Evolutionary conservation across 2,888 invertebrate species (phyloP), one percentile per base, ranked within the genome.

Genomic region (Sipha maydis): DNA sequence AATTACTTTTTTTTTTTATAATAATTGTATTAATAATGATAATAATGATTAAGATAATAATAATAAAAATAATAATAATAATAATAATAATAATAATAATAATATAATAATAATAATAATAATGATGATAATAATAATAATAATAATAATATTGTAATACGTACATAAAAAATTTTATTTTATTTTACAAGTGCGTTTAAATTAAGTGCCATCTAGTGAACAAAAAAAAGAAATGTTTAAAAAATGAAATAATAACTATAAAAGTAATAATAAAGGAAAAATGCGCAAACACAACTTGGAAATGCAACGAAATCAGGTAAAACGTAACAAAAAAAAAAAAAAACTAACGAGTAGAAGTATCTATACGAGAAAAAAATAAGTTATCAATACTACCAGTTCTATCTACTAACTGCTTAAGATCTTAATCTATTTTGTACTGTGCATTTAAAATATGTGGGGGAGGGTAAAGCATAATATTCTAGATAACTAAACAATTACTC

Each of bases 301-400:
- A 88, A 88, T 88, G 88, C 88, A 88, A 88, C 88, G 88, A 88
- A 88, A 88, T 88, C 88, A 88, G 88, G 88, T 82, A 88, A 88
- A 93, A 92, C 92, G 92, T 92, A 90, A 91, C 91, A 84, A 89
- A 89, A 89, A 82, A 79, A 88, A 80, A 67, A 41, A 71, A 54
- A n/a, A 61, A 80, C 69, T 79, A 86, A 86, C 71, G 34, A 79
- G 78, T 77, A 78, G 31, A 76, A 11, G 34, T 71, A 54, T 48
- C 75, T 61, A 88, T 21, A 86, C 79, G 25, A 80, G 31, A 75
- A 41, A 85, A 85, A 67, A 61, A 61, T 56, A 75, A 86, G 56
- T 75, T 88, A 79, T 56, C 78, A 80, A 82, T 75, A 76, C 86
- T 79, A 85, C 54, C 28, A 54, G 25, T 61, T 56, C 69, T 41